phyloP scores from a whole-genome alignment of 2,888 invertebrate species.

The Gastrophysa polygoni region DNA sequence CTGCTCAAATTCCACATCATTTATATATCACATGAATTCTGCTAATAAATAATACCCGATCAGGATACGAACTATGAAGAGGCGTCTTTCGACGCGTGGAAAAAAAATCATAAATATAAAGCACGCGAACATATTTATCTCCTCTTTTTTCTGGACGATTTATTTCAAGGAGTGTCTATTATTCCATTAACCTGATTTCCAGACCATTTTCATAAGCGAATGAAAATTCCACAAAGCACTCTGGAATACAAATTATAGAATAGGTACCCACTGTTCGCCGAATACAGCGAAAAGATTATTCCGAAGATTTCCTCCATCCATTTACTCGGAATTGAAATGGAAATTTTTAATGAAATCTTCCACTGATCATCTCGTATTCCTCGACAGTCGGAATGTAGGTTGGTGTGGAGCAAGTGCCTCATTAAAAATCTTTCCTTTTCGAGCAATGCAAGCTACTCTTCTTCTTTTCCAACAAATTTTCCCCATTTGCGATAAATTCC shows the following conservation, averaged over 20 bases:
- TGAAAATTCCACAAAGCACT: slow-evolving; percentile 43
- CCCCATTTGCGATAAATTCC: too few species aligned
- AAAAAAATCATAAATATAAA: slow-evolving; percentile 9
- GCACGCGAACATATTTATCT: slow-evolving; percentile 38
- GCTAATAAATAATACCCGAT: slow-evolving; percentile 39
- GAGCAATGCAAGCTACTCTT: too few species aligned
- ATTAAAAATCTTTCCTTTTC: slow-evolving; percentile 1
- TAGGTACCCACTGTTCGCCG: slow-evolving; percentile 27
- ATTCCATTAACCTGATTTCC: slow-evolving; percentile 49
- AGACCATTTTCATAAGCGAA: slow-evolving; percentile 42
- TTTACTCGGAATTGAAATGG: slow-evolving; percentile 36
- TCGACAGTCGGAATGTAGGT: slow-evolving; percentile 6
- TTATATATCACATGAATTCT: slow-evolving; percentile 35
- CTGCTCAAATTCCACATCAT: slow-evolving; percentile 35
- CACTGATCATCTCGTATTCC: slow-evolving; percentile 29
- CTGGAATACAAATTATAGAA: slow-evolving; percentile 45
- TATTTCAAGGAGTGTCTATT: slow-evolving; percentile 48
- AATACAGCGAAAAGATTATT: slow-evolving; percentile 38
- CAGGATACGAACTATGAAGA: slow-evolving; percentile 21
- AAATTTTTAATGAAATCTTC: slow-evolving; percentile 38
- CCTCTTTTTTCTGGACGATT: slow-evolving; percentile 36
- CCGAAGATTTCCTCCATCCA: slow-evolving; percentile 35
- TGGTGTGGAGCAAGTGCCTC: neutral
- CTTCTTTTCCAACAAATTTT: too few species aligned
- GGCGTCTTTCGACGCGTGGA: neutral